phyloP scores from a whole-genome alignment of 2,113 vertebrate species.

The Riparia riparia region DNA sequence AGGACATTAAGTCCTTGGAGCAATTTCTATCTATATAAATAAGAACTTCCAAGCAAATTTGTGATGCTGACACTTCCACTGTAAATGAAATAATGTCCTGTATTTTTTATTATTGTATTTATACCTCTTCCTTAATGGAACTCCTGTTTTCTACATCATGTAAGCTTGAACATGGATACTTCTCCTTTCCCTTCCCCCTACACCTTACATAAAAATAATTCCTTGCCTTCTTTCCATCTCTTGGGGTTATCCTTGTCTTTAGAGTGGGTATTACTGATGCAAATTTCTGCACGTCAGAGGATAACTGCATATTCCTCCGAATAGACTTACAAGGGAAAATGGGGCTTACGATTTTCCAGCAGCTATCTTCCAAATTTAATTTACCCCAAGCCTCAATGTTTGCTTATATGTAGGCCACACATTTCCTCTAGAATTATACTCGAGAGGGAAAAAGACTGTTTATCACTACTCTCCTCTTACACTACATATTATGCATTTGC shows the following conservation, averaged over 20 bases:
- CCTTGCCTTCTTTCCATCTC: slow-evolving; percentile 15
- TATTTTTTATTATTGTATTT: background rate
- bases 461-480: slow-evolving; percentile 39
- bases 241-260: slow-evolving; percentile 33
- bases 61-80: background rate
- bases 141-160: background rate
- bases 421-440: slow-evolving; percentile 52
- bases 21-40: background rate
- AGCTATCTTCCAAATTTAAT: slow-evolving; percentile 60
- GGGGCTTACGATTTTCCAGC: background rate
- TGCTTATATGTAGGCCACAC: slow-evolving; percentile 61
- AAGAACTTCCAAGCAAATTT: background rate
- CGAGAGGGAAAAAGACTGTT: slow-evolving; percentile 6
- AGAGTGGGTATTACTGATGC: slow-evolving; percentile 42
- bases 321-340: slow-evolving; percentile 40
- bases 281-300: slow-evolving; percentile 55
- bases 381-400: slow-evolving; percentile 46
- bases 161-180: background rate
- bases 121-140: background rate
- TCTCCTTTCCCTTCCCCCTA: background rate
- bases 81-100: background rate
- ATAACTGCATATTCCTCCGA: slow-evolving; percentile 31
- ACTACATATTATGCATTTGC: background rate
- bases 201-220: slow-evolving; percentile 32
- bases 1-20: background rate